Evolutionary conservation across 2,113 vertebrate species (phyloP).

Genomic region (Lota lota): DNA sequence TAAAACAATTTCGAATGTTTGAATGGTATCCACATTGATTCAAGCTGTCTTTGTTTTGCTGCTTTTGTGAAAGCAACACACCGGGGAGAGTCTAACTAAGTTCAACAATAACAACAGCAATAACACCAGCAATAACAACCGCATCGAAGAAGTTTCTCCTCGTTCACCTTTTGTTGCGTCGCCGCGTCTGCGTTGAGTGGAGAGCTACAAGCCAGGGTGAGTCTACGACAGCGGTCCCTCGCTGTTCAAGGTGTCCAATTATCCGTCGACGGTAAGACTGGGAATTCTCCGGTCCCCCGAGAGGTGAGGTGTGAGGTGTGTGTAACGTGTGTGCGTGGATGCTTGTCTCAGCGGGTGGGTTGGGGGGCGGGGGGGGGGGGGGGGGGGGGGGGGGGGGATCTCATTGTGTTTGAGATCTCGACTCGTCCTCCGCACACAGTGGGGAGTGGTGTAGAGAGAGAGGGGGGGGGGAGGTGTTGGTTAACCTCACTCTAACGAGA

Average conservation of each 20-base stretch:
- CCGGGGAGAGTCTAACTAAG: too few relatives aligned
- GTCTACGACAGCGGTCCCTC: constrained; percentile 26
- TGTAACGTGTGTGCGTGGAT: constrained; percentile 6
- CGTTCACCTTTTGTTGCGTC: too few relatives aligned
- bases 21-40: too few relatives aligned
- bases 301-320: neutral
- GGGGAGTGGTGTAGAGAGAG: constrained; percentile 6
- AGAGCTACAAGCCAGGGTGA: constrained; percentile 24
- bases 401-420: constrained; percentile 68
- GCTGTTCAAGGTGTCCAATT: constrained; percentile 72
- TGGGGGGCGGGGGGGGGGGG: neutral
- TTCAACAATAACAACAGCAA: too few relatives aligned
- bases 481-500: constrained; percentile 64
- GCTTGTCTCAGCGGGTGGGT: too few relatives aligned
- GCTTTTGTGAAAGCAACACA: too few relatives aligned
- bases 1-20: too few relatives aligned
- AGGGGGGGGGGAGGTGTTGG: constrained; percentile 20
- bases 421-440: constrained; percentile 47
- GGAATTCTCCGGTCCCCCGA: constrained; percentile 52
- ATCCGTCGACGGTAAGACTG: constrained; percentile 50
- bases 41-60: too few relatives aligned
- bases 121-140: too few relatives aligned
- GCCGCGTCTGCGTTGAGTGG: too few relatives aligned
- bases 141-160: too few relatives aligned
- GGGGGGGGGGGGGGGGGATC: constrained; percentile 6